A percentile compares a stretch with the other conserved stretches of the same genome.
These are phyloP conservation scores for Babylonia areolata DNA, from an alignment of 1,140 invertebrate genomes.

Conservation along the genomic window DNA sequence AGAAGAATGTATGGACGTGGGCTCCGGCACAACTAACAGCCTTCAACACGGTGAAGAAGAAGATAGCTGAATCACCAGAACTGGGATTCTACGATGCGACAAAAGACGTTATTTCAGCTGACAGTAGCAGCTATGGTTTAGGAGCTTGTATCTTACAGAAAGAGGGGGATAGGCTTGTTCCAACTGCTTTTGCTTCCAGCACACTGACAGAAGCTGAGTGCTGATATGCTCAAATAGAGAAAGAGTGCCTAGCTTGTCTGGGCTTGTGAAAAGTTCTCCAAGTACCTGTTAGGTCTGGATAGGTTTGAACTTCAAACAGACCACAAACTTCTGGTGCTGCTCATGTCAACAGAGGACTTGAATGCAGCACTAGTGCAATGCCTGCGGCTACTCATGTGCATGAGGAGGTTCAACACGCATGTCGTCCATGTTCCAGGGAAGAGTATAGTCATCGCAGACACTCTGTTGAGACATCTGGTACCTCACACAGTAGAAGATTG, in stretches of 20 bases:
- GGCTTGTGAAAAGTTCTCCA: slow-evolving; percentile 77
- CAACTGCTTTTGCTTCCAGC: slow-evolving; percentile 51
- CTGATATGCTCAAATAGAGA: slow-evolving; percentile 78
- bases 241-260: slow-evolving; percentile 77
- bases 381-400: slow-evolving; percentile 47
- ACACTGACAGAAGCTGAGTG: slow-evolving; percentile 66
- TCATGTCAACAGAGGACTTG: slow-evolving; percentile 47
- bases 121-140: slow-evolving; percentile 52
- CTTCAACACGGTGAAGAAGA: slow-evolving; percentile 40
- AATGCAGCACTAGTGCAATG: slow-evolving; percentile 42
- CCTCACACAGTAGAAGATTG: background rate
- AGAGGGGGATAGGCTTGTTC: slow-evolving; percentile 27
- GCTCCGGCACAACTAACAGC: slow-evolving; percentile 30
- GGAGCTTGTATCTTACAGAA: slow-evolving; percentile 47
- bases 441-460: slow-evolving; percentile 47
- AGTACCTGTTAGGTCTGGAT: slow-evolving; percentile 75
- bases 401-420: slow-evolving; percentile 40
- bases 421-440: slow-evolving; percentile 51
- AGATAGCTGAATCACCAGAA: slow-evolving; percentile 36
- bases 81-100: slow-evolving; percentile 45
- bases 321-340: slow-evolving; percentile 68
- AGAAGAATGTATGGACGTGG: slow-evolving; percentile 42
- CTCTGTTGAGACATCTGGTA: slow-evolving; percentile 44
- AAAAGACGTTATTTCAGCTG: slow-evolving; percentile 42
- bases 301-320: slow-evolving; percentile 63